phyloP scores from a whole-genome alignment of 2,888 invertebrate species.

The Plagodis pulveraria region DNA sequence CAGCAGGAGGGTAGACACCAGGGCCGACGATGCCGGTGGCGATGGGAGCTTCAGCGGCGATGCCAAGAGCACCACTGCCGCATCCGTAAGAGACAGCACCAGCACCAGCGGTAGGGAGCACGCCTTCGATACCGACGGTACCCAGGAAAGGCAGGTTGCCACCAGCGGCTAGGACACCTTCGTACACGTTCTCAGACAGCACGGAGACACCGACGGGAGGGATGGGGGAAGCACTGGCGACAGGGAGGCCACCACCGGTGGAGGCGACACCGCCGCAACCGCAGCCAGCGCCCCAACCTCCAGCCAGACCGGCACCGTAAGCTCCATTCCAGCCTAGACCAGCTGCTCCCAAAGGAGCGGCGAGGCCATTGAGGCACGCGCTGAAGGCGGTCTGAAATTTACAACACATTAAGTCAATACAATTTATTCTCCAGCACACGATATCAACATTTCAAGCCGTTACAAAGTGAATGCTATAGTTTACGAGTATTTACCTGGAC shows the following conservation, averaged over 20 bases:
- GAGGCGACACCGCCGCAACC: conserved; percentile 37
- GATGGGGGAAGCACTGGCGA: conserved; percentile 43
- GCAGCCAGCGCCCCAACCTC: conserved; percentile 27
- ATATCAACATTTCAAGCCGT: neutral
- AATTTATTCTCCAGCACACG: neutral
- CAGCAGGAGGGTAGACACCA: conserved; percentile 22
- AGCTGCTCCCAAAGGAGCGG: conserved; percentile 11
- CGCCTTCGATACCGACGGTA: conserved; percentile 47
- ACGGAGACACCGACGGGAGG: conserved; percentile 46
- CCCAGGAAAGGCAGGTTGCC: conserved; percentile 53
- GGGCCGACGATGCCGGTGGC: conserved; percentile 29
- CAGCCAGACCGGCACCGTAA: conserved; percentile 9
- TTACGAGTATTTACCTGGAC: conserved; percentile 43
- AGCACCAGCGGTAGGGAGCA: conserved; percentile 43
- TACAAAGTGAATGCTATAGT: neutral
- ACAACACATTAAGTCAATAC: neutral
- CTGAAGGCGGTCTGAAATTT: conserved; percentile 17
- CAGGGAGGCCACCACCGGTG: conserved; percentile 43
- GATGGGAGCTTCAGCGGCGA: conserved; percentile 34
- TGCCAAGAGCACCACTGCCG: conserved; percentile 39
- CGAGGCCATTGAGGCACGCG: conserved; percentile 12
- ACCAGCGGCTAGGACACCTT: conserved; percentile 39
- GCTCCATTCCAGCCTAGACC: conserved; percentile 9
- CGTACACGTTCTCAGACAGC: conserved; percentile 49
- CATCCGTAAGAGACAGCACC: conserved; percentile 45